Base-by-base conservation (phyloP, 2,797 vertebrate genomes). In the Pipistrellus pipistrellus region DNA sequence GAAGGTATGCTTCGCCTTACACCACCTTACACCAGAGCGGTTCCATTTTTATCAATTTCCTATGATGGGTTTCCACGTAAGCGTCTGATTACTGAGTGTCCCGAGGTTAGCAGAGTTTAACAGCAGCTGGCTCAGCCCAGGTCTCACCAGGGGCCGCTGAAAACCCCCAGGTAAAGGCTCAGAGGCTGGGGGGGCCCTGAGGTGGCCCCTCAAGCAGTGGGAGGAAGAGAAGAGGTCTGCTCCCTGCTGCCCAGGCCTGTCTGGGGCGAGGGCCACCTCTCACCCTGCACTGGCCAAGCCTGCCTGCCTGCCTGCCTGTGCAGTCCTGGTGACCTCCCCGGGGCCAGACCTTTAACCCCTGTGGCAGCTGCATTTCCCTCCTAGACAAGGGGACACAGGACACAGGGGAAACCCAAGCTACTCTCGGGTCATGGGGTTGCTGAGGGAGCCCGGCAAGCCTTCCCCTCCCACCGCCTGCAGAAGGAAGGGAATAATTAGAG, bases 381-480 rank as follows among this genome's bases (percentile, higher is more conserved):
- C 91, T 30, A 3, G 17, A 15, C 77, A 66, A 53, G 59, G 53
- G 48, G 38, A 64, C 38, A 3, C 0, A 0, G n/a, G 46, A n/a
- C 77, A 76, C 30, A 27, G 66, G 84, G 2, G 57, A 55, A 89
- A 89, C 71, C 46, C 57, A 30, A 64, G 41, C 87, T 55, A 7
- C 6, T 0, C 0, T 38, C 78, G 35, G 85, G 85, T 73, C 77
- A 55, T 4, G 0, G 0, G 44, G 51, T 9, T 72, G 55, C 84
- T 27, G 44, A 46, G 68, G 51, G n/a, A 71, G 55, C 35, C n/a
- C 0, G 0, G 25, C 1, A 0, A 57, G 80, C 48, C 85, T 35
- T 75, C 32, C 83, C 78, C 85, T 94, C 95, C 96, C 91, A 89
- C 94, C 73, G 95, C 97, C 95, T 8, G 94, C 91, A 85, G 97